A percentile compares a stretch with the other conserved stretches of the same genome.
phyloP scores from a whole-genome alignment of 2,888 invertebrate genomes.

The Polymixis lichenea region DNA sequence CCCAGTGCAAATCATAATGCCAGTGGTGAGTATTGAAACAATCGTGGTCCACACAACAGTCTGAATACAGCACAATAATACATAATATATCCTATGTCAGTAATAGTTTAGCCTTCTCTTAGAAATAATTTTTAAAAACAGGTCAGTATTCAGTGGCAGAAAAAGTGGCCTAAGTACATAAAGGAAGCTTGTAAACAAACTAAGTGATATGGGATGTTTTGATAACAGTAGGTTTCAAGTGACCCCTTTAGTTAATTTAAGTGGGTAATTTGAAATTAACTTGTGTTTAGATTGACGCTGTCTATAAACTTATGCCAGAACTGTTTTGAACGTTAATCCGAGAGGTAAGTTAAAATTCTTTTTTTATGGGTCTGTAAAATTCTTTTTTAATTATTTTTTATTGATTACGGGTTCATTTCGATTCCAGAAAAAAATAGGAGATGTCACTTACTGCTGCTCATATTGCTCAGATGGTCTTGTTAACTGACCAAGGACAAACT shows the following conservation, averaged over 20 bases:
- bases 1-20: slow-evolving; percentile 98
- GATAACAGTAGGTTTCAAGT: neutral
- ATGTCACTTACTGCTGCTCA: no score
- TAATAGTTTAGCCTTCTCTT: neutral
- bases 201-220: neutral
- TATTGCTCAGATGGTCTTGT: neutral
- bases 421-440: neutral
- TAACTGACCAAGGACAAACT: neutral
- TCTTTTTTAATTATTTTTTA: neutral
- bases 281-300: no score
- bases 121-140: neutral
- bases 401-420: neutral
- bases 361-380: no score
- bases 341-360: no score
- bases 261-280: no score
- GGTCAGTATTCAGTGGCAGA: neutral
- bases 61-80: neutral
- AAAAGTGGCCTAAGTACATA: neutral
- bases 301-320: no score
- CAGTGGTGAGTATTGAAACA: slow-evolving; percentile 92
- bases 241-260: no score
- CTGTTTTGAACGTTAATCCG: no score
- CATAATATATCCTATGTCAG: neutral
- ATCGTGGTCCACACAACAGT: no score
- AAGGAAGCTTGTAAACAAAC: neutral